Conservation (phyloP, 2,113 vertebrate species). For the Carassius auratus region DNA sequence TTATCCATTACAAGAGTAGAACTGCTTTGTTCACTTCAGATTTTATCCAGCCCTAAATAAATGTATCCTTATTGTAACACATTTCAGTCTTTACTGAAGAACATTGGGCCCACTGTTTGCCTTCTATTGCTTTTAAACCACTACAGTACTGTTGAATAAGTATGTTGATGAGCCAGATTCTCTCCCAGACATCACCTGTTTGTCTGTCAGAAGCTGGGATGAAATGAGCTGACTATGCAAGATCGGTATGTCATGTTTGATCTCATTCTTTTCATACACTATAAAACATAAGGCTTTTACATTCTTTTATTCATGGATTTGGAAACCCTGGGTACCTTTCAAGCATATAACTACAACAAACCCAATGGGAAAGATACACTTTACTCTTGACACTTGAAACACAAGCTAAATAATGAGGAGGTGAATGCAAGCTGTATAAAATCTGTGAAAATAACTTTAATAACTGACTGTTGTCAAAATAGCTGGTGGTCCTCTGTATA, state of each 20-base stretch:
- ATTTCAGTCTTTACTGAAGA: slow-evolving; percentile 11
- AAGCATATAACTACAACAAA: neutral
- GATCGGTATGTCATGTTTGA: slow-evolving; percentile 21
- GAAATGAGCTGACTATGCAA: slow-evolving; percentile 58
- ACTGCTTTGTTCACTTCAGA: neutral
- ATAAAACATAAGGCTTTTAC: slow-evolving; percentile 27
- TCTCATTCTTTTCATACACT: neutral
- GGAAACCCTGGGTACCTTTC: slow-evolving; percentile 18
- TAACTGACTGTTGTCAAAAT: too few species aligned
- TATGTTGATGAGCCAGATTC: slow-evolving; percentile 8
- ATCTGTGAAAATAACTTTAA: neutral
- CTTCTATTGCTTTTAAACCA: slow-evolving; percentile 35
- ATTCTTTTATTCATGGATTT: slow-evolving; percentile 32
- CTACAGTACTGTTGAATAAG: slow-evolving; percentile 25
- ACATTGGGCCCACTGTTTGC: slow-evolving; percentile 28
- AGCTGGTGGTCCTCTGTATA: neutral
- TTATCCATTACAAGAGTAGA: neutral
- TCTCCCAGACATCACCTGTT: neutral
- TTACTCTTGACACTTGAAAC: neutral
- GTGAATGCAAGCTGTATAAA: neutral
- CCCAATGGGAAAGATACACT: neutral
- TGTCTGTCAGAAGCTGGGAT: slow-evolving; percentile 20
- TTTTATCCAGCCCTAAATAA: neutral
- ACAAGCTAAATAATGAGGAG: neutral
- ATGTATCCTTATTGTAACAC: slow-evolving; percentile 2